A percentile compares a stretch with the other conserved stretches of the same genome.
Conservation (phyloP, 2,113 vertebrate genomes). For the Cebidichthys violaceus region DNA sequence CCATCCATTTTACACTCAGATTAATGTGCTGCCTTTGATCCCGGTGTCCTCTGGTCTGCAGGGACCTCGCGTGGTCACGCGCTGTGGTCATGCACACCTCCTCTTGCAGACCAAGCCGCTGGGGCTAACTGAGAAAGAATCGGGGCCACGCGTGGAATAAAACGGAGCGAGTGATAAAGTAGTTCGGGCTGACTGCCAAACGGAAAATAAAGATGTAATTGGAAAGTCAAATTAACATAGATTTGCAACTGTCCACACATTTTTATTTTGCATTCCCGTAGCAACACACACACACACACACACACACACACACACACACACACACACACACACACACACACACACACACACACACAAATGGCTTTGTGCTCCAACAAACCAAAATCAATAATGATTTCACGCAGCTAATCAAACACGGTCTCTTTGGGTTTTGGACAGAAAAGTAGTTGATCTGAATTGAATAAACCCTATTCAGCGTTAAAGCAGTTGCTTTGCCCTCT, state of each 20-base stretch:
- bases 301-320: neutral
- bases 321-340: constrained; percentile 17
- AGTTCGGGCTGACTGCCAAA: constrained; percentile 42
- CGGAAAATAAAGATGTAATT: constrained; percentile 64
- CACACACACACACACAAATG: constrained; percentile 3
- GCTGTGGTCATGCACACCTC: constrained; percentile 20
- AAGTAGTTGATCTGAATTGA: constrained; percentile 50
- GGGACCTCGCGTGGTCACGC: constrained; percentile 27
- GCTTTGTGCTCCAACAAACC: constrained; percentile 39
- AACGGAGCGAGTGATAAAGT: constrained; percentile 29
- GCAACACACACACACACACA: constrained; percentile 2
- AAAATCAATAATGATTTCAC: constrained; percentile 62
- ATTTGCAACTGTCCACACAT: constrained; percentile 58
- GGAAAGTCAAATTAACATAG: constrained; percentile 58
- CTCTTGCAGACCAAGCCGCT: neutral
- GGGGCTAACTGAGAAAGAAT: neutral
- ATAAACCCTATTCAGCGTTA: constrained; percentile 41
- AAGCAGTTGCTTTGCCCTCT: constrained; percentile 28
- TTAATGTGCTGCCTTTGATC: constrained; percentile 55
- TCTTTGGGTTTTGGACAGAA: constrained; percentile 53
- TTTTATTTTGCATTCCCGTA: constrained; percentile 34
- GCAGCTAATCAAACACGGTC: constrained; percentile 66
- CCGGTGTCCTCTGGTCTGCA: constrained; percentile 42
- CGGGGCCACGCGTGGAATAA: neutral
- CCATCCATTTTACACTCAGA: constrained; percentile 49